Conservation (phyloP, 2,113 vertebrate species). For the Dasypus novemcinctus region DNA sequence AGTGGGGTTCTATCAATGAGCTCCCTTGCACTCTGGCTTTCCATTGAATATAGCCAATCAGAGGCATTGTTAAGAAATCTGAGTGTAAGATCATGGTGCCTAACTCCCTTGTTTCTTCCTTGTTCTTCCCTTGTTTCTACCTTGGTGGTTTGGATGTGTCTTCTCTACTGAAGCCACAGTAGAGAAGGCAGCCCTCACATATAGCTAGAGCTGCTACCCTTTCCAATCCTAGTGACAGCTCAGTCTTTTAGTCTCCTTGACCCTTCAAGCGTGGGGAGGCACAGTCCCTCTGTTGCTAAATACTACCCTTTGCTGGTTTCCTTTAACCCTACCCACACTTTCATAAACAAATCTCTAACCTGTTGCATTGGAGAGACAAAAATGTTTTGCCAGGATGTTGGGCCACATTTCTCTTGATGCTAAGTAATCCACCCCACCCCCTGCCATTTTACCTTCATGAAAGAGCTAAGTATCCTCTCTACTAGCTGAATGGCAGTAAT, state of each 20-base stretch:
- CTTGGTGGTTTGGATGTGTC: background rate
- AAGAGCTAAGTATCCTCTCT: background rate
- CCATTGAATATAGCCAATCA: background rate
- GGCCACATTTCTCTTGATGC: conserved; percentile 5
- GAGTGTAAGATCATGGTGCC: background rate
- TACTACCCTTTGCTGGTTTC: background rate
- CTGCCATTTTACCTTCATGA: background rate
- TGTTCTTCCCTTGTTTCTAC: background rate
- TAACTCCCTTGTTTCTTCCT: background rate
- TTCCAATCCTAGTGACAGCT: background rate
- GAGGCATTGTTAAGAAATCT: background rate
- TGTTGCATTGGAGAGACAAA: background rate
- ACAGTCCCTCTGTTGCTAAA: background rate
- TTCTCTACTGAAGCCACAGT: background rate
- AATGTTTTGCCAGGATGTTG: background rate
- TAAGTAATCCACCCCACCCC: background rate
- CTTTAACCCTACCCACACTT: background rate
- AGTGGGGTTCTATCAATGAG: background rate
- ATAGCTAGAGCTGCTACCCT: no score
- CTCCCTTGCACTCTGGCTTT: background rate
- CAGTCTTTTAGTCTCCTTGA: background rate
- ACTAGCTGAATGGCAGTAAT: background rate
- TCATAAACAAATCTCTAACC: background rate
- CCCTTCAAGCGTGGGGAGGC: background rate
- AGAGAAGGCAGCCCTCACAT: background rate